A percentile compares a stretch with the other conserved stretches of the same genome.
Conservation (phyloP, 2,888 invertebrate species). For the Plebejus anna region DNA sequence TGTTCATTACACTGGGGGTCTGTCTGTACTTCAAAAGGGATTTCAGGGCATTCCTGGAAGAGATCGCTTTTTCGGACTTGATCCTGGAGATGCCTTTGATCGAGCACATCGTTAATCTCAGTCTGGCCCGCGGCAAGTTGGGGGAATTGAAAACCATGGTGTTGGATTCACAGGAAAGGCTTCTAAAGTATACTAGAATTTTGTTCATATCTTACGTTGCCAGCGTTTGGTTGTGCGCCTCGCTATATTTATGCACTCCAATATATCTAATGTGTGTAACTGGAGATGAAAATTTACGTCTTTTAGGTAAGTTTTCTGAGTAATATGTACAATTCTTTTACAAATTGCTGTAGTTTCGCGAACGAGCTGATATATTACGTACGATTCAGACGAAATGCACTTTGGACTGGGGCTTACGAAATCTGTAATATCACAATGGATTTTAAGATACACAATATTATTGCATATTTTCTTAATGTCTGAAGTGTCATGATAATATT, state of each 20-base stretch:
- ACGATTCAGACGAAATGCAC: constrained; percentile 12
- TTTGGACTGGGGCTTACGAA: background rate
- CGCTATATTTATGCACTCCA: constrained; percentile 58
- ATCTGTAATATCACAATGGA: background rate
- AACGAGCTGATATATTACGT: constrained; percentile 11
- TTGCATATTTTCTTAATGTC: background rate
- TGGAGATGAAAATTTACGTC: constrained; percentile 52
- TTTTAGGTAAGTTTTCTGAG: constrained; percentile 53
- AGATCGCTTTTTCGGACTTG: constrained; percentile 57
- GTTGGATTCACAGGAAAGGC: constrained; percentile 49
- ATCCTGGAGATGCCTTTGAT: constrained; percentile 60
- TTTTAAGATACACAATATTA: background rate
- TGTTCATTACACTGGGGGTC: constrained; percentile 59
- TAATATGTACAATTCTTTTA: constrained; percentile 16
- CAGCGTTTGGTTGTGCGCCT: constrained; percentile 53
- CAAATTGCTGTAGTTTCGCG: constrained; percentile 3
- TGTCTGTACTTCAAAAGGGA: constrained; percentile 56
- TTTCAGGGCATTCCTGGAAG: constrained; percentile 54
- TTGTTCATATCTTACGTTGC: constrained; percentile 54
- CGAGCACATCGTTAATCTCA: constrained; percentile 41
- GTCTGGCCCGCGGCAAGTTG: constrained; percentile 43
- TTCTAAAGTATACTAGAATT: constrained; percentile 51
- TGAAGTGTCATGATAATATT: too few species aligned
- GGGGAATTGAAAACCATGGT: constrained; percentile 54
- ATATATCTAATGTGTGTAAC: constrained; percentile 55